Evolutionary conservation across 2,888 invertebrate species (phyloP), one percentile per base, ranked within the genome.

Genomic region (Pollenia amentaria): DNA sequence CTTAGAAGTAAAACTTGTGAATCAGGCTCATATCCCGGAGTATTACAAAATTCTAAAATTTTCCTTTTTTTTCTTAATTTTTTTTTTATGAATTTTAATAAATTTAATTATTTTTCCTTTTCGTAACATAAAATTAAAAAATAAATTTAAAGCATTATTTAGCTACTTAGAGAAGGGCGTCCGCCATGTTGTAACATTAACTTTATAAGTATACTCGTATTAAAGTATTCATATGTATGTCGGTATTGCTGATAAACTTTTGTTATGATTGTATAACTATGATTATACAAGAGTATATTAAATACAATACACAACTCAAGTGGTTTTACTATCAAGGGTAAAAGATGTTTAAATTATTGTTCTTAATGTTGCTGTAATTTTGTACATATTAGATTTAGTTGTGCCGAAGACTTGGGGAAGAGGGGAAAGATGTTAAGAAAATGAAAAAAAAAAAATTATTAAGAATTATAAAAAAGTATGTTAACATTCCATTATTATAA

Each of bases 301-400:
- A 70, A 51, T 70, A 70, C 3, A 38, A 64, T 44, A 67, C 48
- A 67, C 67, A 38, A 53, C 38, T 70, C 53, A 70, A 70, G 69
- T 70, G 42, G 53, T 70, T 70, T 18, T 53, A 70, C 51, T 53
- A 53, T 53, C 69, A 70, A 70, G 69, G 69, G 69, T 70, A 70
- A 51, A 70, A 70, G 40, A 53, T 70, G 48, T 70, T 70, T 53
- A 70, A 53, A 70, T 70, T 70, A 40, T 70, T 70, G 16, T 70
- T 10, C 53, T 70, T 18, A 7, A n/a, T 10, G 38, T 44, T 64
- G 16, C 6, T 64, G 64, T 42, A 18, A 12, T 42, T 62, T 64
- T 64, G 44, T 42, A 40, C 29, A 29, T 6, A 29, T 62, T 62
- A 60, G 60, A 60, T 40, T 62, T 16, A 40, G 10, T 40, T 16